A percentile compares a stretch with the other conserved stretches of the same genome.
Evolutionary conservation across 2,888 invertebrate genomes (phyloP).

Genomic region (Mimumesa dahlbomi): DNA sequence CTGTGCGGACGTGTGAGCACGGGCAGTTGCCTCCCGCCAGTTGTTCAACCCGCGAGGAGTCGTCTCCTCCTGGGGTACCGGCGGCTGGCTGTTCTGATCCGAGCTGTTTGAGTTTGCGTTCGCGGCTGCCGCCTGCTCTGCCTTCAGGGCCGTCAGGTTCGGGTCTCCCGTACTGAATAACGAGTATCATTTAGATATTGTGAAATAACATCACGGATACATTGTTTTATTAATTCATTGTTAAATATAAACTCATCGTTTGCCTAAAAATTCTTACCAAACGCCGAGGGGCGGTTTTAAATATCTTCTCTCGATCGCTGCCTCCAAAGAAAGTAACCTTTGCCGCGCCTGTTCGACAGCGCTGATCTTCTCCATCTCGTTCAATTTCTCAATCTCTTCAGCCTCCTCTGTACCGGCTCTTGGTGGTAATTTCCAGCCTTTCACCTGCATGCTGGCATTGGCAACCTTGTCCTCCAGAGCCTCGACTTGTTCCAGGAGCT

Average conservation of each 20-base stretch:
- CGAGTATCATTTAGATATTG: too few species aligned
- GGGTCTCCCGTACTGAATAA: constrained; percentile 85
- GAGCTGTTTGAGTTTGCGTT: constrained; percentile 72
- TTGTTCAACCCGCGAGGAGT: constrained; percentile 89
- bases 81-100: constrained; percentile 77
- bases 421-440: constrained; percentile 91
- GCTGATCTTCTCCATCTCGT: constrained; percentile 79
- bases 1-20: constrained; percentile 93
- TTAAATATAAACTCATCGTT: neutral
- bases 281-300: constrained; percentile 94
- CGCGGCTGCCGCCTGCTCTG: constrained; percentile 78
- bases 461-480: constrained; percentile 93
- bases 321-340: constrained; percentile 91
- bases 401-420: constrained; percentile 83
- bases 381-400: constrained; percentile 80
- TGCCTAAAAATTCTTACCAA: constrained; percentile 78
- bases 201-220: too few species aligned
- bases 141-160: constrained; percentile 83
- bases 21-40: constrained; percentile 94
- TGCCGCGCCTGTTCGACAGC: constrained; percentile 85
- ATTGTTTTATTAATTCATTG: too few species aligned
- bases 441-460: constrained; percentile 94
- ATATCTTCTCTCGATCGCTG: constrained; percentile 95
- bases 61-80: constrained; percentile 81
- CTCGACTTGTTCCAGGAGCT: constrained; percentile 91